phyloP scores from a whole-genome alignment of 1,140 invertebrate genomes.

The Caenorhabditis briggsae region DNA sequence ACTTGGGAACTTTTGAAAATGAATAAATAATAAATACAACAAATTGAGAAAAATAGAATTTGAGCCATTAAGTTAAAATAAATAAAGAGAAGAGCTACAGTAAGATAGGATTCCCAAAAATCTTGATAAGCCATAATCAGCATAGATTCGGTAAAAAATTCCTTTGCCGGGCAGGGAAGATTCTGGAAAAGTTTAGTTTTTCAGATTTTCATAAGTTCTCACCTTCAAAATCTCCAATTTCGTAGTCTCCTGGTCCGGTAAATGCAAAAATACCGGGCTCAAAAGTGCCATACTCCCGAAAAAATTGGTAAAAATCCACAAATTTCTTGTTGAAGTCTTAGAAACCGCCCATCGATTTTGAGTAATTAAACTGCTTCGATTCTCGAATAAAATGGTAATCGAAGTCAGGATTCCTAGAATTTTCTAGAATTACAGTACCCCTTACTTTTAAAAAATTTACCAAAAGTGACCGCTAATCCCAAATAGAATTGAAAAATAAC shows the following conservation, averaged over 20 bases:
- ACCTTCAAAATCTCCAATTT: neutral
- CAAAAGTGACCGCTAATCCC: neutral
- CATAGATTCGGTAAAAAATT: neutral
- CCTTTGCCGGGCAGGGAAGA: neutral
- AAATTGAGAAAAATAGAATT: neutral
- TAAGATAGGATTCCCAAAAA: neutral
- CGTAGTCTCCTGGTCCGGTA: neutral
- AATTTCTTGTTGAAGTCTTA: neutral
- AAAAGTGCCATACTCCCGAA: neutral
- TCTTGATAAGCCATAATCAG: neutral
- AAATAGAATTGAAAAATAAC: neutral
- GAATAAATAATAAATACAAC: neutral
- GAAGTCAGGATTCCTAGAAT: neutral
- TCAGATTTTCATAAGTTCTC: neutral
- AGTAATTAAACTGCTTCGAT: neutral
- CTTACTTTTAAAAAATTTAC: neutral
- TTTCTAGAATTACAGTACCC: no score
- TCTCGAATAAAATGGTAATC: neutral
- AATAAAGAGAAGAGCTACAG: neutral
- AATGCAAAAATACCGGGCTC: neutral
- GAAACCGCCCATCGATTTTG: neutral
- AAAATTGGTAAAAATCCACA: neutral
- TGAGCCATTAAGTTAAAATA: neutral
- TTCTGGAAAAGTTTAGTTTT: neutral
- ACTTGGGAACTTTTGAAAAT: neutral